These are phyloP conservation scores for Berghia stephanieae DNA, from an alignment of 1,140 invertebrate species.

Conservation along the genomic window DNA sequence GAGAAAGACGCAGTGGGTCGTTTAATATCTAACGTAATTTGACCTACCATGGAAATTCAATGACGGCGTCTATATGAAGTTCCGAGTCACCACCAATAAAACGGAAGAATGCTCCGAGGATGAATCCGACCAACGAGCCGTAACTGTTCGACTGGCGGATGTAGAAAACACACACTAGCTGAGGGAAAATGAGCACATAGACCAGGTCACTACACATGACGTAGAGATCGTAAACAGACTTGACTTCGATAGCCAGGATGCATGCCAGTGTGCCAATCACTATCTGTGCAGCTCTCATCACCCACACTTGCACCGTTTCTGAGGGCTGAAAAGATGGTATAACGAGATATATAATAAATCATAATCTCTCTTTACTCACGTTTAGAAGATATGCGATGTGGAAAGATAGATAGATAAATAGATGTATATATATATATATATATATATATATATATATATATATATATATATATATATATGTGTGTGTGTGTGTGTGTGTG, in stretches of 20 bases:
- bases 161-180: conserved; percentile 96
- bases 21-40: no score
- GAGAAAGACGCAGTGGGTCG: no score
- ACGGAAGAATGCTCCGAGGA: conserved; percentile 86
- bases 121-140: conserved; percentile 84
- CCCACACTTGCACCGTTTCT: conserved; percentile 88
- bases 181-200: conserved; percentile 96
- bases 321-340: conserved; percentile 45
- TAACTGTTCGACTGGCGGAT: conserved; percentile 81
- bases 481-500: not conserved
- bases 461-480: not conserved
- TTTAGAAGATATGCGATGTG: no score
- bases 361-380: no score
- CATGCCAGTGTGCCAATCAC: conserved; percentile 89
- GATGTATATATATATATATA: not conserved
- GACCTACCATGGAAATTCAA: conserved; percentile 26
- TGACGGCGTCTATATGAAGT: conserved; percentile 77
- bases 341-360: no score
- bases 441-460: not conserved
- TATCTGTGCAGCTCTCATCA: conserved; percentile 91
- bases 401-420: no score
- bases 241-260: conserved; percentile 92
- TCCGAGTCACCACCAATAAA: conserved; percentile 88
- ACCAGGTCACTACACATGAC: conserved; percentile 94
- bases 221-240: conserved; percentile 96